These are phyloP conservation scores for Chymomyza costata DNA, from an alignment of 1,140 invertebrate species.

Conservation along the genomic window DNA sequence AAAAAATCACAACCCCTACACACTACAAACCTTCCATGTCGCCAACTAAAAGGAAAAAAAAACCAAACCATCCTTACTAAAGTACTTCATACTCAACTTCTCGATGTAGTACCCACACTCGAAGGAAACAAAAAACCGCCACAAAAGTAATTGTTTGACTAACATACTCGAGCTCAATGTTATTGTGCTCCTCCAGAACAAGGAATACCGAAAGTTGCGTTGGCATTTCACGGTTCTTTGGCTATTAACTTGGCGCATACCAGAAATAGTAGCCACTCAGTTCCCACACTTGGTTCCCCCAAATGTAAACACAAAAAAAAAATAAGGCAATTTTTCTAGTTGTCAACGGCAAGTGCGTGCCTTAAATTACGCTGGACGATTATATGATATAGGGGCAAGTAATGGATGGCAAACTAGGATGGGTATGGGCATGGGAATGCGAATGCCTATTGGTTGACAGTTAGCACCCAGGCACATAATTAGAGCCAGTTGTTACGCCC, in stretches of 20 bases:
- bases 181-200: background rate
- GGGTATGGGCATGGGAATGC: no score
- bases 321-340: conserved; percentile 68
- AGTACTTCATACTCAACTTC: no score
- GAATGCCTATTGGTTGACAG: conserved; percentile 62
- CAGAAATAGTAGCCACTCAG: conserved; percentile 19
- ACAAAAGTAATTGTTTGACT: conserved; percentile 56
- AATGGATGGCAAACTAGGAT: no score
- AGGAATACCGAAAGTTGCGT: conserved; percentile 37
- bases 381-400: no score
- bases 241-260: conserved; percentile 64
- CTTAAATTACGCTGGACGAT: conserved; percentile 52
- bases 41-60: no score
- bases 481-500: conserved; percentile 26
- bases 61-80: no score
- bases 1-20: no score
- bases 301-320: conserved; percentile 22
- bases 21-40: no score
- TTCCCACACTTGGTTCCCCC: no score
- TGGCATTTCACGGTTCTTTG: conserved; percentile 40
- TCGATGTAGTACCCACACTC: no score
- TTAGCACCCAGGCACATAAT: conserved; percentile 66
- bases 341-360: conserved; percentile 67
- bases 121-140: no score
- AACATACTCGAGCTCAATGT: no score